These are phyloP conservation scores for Pycnonotus jocosus DNA, from an alignment of 2,113 vertebrate genomes.

Conservation along the genomic window DNA sequence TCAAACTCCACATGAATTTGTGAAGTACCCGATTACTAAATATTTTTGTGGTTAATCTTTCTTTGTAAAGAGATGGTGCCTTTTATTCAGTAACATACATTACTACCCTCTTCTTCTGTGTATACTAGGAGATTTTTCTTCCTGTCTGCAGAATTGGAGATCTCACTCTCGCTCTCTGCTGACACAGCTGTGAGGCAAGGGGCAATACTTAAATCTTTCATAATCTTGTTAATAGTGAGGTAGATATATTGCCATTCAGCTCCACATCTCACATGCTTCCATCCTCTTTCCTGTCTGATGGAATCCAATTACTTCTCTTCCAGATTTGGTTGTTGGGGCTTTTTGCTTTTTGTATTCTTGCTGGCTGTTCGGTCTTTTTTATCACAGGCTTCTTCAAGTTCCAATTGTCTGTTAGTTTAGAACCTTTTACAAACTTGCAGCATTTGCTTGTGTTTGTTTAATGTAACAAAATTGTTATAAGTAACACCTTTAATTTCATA, in stretches of 20 bases:
- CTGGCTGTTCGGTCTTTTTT: not conserved
- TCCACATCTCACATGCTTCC: not conserved
- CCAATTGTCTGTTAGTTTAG: not conserved
- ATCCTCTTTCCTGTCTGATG: not conserved
- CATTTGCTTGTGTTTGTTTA: slow-evolving; percentile 13
- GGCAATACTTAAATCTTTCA: not conserved
- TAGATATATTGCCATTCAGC: not conserved
- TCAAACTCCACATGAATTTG: not conserved
- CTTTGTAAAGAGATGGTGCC: not conserved
- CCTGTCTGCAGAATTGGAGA: not conserved
- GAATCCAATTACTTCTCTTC: not conserved
- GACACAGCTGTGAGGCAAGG: not conserved
- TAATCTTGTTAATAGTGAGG: not conserved
- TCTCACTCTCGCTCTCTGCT: not conserved
- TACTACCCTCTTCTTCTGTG: not conserved
- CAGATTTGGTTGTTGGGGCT: not conserved
- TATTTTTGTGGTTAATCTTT: not conserved
- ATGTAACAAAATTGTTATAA: slow-evolving; percentile 25
- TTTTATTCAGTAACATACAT: not conserved
- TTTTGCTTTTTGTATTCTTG: not conserved
- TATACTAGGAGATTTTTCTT: not conserved
- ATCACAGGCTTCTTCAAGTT: not conserved
- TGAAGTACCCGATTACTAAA: not conserved
- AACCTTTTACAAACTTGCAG: not conserved
- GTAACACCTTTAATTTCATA: slow-evolving; percentile 45